phyloP scores from a whole-genome alignment of 2,113 vertebrate genomes.

The Amphilophus citrinellus region DNA sequence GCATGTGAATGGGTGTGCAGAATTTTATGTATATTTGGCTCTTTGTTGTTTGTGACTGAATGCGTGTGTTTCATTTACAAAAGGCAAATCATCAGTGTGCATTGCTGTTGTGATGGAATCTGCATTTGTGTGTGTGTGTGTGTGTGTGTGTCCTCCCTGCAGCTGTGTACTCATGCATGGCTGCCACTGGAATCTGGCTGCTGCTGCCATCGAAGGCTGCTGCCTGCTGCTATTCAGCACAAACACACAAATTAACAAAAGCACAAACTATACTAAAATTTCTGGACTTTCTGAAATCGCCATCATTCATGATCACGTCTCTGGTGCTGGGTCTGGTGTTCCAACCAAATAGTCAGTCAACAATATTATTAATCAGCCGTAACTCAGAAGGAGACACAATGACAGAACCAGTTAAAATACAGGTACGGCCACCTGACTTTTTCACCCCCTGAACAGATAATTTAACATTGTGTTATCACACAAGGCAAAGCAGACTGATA shows the following conservation, averaged over 20 bases:
- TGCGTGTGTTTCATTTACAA: background rate
- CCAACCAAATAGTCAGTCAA: background rate
- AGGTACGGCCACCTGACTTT: constrained; percentile 4
- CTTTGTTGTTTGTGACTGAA: background rate
- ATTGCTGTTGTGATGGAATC: background rate
- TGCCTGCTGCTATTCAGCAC: constrained; percentile 48
- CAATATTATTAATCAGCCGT: background rate
- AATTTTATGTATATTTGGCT: background rate
- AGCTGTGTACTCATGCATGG: constrained; percentile 65
- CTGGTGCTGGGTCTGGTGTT: background rate
- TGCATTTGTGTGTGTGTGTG: background rate
- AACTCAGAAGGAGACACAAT: background rate
- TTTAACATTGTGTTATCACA: background rate
- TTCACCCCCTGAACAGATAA: background rate
- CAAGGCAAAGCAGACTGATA: background rate
- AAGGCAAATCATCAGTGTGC: background rate
- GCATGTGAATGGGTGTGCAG: background rate
- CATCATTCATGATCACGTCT: background rate
- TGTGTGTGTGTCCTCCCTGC: constrained; percentile 46
- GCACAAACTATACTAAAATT: background rate
- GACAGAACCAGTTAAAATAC: background rate
- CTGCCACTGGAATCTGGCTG: constrained; percentile 53
- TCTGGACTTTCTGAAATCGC: background rate
- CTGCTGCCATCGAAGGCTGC: constrained; percentile 46
- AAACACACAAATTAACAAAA: constrained; percentile 15